phyloP scores from a whole-genome alignment of 2,888 invertebrate genomes.

The Lasius platythorax region DNA sequence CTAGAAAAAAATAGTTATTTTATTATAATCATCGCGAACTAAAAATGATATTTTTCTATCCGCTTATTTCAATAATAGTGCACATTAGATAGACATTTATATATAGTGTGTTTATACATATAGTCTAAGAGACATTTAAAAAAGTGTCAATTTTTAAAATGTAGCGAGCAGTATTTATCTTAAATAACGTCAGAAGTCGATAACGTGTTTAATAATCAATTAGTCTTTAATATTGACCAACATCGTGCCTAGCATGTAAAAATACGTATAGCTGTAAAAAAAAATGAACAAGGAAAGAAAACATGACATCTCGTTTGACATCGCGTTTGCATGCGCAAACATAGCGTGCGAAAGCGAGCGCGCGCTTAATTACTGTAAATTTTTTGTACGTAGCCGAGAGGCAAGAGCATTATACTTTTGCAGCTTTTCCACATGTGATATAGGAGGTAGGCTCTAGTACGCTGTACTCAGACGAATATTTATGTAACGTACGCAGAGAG shows the following conservation, averaged over 20 bases:
- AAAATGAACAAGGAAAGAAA: neutral
- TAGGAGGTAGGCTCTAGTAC: conserved; percentile 68
- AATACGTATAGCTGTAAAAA: conserved; percentile 41
- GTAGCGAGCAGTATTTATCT: conserved; percentile 56
- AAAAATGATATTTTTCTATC: conserved; percentile 62
- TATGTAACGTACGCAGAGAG: conserved; percentile 56
- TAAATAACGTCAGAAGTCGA: neutral
- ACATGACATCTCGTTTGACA: conserved; percentile 2
- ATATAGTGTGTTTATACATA: conserved; percentile 17
- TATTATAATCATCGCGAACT: conserved; percentile 5
- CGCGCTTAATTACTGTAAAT: conserved; percentile 56
- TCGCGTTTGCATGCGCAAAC: conserved; percentile 50
- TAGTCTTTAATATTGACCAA: conserved; percentile 63
- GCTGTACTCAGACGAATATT: conserved; percentile 65
- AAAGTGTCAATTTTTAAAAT: conserved; percentile 22
- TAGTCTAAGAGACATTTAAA: conserved; percentile 13
- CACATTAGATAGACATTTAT: neutral
- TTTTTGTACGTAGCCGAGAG: conserved; percentile 62
- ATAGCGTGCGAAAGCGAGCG: conserved; percentile 54
- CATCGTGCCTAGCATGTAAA: conserved; percentile 56
- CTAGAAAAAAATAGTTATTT: conserved; percentile 12
- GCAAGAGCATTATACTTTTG: conserved; percentile 61
- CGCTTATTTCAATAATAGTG: conserved; percentile 30
- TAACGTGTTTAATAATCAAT: conserved; percentile 52
- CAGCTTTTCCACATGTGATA: conserved; percentile 76